Conservation (phyloP, 2,797 vertebrate genomes). For the Mionectes olivaceus region DNA sequence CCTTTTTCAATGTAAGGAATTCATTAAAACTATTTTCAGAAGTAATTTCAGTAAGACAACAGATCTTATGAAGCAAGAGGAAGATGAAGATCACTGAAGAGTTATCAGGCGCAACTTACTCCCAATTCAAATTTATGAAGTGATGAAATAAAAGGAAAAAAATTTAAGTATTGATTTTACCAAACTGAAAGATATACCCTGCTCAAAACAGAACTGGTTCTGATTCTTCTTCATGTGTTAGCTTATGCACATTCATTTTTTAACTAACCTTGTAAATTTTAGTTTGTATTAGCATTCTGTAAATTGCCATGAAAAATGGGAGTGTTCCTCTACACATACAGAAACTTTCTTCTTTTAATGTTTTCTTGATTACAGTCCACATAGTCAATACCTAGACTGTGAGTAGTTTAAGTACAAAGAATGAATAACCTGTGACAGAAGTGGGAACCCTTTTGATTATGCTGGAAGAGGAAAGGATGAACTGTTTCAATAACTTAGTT, state of each 20-base stretch:
- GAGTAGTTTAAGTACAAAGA: background rate
- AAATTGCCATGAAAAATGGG: background rate
- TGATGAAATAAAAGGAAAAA: background rate
- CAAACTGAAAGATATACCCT: background rate
- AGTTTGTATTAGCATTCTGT: background rate
- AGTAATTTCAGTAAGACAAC: background rate
- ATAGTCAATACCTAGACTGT: background rate
- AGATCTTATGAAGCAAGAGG: background rate
- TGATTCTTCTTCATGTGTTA: background rate
- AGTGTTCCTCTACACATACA: background rate
- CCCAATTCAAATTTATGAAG: background rate
- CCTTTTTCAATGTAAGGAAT: background rate
- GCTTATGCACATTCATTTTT: background rate
- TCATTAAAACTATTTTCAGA: background rate
- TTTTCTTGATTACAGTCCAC: background rate
- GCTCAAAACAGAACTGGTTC: background rate
- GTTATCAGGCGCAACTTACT: background rate
- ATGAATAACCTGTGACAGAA: background rate
- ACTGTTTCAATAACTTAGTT: background rate
- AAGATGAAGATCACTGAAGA: background rate
- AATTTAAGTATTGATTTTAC: background rate
- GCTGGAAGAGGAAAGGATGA: background rate
- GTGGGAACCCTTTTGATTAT: background rate
- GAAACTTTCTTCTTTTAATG: background rate
- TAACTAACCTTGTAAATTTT: background rate